Evolutionary conservation across 2,113 vertebrate species (phyloP).

Genomic region (Pagrus major): DNA sequence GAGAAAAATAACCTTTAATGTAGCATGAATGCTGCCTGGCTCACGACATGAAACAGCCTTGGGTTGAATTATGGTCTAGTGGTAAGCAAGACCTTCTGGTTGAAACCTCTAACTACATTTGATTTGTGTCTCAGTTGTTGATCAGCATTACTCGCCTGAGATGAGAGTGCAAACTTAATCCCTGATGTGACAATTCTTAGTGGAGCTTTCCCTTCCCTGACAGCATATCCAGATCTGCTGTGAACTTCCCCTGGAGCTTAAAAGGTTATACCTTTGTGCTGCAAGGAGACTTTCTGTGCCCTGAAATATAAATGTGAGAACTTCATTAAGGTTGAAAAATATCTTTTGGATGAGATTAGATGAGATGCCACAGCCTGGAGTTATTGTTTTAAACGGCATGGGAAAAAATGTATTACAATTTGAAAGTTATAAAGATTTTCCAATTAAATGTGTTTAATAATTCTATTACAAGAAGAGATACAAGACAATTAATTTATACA

Average conservation of each 20-base stretch:
- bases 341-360: not conserved
- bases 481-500: not conserved
- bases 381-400: not conserved
- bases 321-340: conserved; percentile 10
- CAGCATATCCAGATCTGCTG: not conserved
- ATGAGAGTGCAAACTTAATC: not conserved
- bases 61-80: not conserved
- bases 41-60: not conserved
- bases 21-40: conserved; percentile 13
- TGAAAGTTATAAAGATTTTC: not conserved
- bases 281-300: not conserved
- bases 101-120: not conserved
- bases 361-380: not conserved
- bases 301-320: conserved; percentile 28
- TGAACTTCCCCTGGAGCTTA: conserved; percentile 5
- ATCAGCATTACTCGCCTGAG: not conserved
- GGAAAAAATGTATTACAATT: not conserved
- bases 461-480: not conserved
- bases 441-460: not conserved
- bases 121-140: not conserved
- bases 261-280: conserved; percentile 48
- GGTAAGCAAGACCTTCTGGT: not conserved
- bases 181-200: not conserved
- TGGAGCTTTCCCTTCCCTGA: not conserved
- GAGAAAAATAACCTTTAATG: conserved; percentile 1